Evolutionary conservation across 1,140 invertebrate genomes (phyloP).

Genomic region (Sogatella furcifera): DNA sequence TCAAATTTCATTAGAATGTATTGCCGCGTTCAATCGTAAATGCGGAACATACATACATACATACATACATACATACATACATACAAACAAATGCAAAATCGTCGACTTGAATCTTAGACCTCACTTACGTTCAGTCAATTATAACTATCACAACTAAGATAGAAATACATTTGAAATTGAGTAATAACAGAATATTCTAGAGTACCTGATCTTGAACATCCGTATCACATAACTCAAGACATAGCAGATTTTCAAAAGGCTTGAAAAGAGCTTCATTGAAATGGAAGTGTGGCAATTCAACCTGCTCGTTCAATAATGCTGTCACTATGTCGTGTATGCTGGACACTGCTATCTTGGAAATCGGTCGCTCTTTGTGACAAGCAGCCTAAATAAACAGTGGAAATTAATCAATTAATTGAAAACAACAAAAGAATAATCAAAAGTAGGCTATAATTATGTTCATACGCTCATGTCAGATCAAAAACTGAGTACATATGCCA

Average conservation of each 20-base stretch:
- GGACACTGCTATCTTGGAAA: constrained; percentile 86
- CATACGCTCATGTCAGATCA: background rate
- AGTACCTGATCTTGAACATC: constrained; percentile 77
- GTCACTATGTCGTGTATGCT: constrained; percentile 88
- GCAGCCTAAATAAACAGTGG: constrained; percentile 51
- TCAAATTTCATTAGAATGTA: too few relatives aligned
- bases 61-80: too few relatives aligned
- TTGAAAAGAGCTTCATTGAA: constrained; percentile 92
- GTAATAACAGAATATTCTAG: background rate
- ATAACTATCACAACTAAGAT: too few relatives aligned
- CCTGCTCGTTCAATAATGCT: constrained; percentile 74
- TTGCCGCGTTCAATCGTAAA: too few relatives aligned
- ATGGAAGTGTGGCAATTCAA: constrained; percentile 84
- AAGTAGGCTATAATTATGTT: background rate
- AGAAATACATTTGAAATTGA: background rate
- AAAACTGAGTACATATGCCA: background rate
- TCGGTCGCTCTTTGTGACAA: constrained; percentile 76
- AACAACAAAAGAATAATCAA: too few relatives aligned
- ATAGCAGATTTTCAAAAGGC: constrained; percentile 88
- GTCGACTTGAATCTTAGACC: too few relatives aligned
- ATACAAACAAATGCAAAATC: too few relatives aligned
- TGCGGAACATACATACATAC: too few relatives aligned
- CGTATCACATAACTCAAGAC: constrained; percentile 80
- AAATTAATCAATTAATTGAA: background rate
- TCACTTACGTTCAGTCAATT: too few relatives aligned